These are phyloP conservation scores for Herpailurus yagouaroundi DNA, from an alignment of 2,113 vertebrate species.

Conservation along the genomic window DNA sequence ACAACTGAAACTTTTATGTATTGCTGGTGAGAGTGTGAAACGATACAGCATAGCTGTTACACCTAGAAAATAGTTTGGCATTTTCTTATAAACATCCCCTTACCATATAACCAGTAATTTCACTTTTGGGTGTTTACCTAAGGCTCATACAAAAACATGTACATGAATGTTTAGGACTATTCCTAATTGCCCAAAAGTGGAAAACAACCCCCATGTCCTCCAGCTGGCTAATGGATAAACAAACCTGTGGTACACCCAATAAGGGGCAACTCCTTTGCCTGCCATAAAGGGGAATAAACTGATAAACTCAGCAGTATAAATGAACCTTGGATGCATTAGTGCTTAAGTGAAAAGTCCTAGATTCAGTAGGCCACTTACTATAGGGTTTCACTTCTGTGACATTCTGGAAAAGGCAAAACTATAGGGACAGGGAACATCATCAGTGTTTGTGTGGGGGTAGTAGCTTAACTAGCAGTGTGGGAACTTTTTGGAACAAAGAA, in stretches of 20 bases:
- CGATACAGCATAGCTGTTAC: not conserved
- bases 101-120: not conserved
- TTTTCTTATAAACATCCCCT: not conserved
- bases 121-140: not conserved
- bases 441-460: not conserved
- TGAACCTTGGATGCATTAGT: not conserved
- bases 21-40: not conserved
- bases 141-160: not conserved
- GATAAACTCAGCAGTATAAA: not conserved
- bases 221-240: not conserved
- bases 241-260: not conserved
- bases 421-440: not conserved
- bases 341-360: not conserved
- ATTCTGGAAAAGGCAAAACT: not conserved
- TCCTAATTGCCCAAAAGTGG: not conserved
- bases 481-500: not conserved
- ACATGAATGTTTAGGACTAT: not conserved
- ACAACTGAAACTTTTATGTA: not conserved
- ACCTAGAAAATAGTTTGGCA: not conserved
- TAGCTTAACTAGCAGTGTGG: not conserved
- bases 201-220: not conserved
- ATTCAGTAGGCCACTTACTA: not conserved
- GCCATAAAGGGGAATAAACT: not conserved
- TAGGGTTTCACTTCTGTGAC: not conserved
- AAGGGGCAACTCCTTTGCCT: not conserved